Conservation (phyloP, 2,797 vertebrate genomes). For the Neosilurus hyrtlii region DNA sequence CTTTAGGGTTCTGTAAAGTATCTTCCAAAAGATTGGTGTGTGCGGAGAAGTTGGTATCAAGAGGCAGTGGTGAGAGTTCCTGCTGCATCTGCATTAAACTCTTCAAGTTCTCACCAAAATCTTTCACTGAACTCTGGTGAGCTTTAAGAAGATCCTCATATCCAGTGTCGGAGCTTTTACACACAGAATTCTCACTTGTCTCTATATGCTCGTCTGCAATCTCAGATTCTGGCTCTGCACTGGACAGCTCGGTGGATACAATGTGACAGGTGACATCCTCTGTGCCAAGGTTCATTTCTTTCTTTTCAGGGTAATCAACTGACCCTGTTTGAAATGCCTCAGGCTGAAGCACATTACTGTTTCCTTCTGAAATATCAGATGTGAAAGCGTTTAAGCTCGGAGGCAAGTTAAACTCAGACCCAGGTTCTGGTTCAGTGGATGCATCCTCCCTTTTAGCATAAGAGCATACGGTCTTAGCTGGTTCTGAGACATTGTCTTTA, state of each 20-base stretch:
- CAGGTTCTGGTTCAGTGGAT: not conserved
- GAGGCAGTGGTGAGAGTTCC: not conserved
- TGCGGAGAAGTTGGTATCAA: not conserved
- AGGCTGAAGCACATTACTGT: not conserved
- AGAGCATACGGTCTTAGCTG: not conserved
- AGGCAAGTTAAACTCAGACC: not conserved
- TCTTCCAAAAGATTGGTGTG: not conserved
- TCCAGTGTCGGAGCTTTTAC: not conserved
- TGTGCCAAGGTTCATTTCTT: not conserved
- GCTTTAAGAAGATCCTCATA: not conserved
- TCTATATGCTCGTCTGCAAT: constrained; percentile 21
- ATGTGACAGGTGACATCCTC: not conserved
- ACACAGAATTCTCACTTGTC: not conserved
- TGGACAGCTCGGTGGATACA: constrained; percentile 16
- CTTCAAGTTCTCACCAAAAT: not conserved
- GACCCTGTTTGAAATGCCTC: not conserved
- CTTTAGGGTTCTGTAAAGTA: not conserved
- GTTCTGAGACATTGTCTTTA: not conserved
- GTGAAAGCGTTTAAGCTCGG: constrained; percentile 11
- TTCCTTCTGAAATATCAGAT: not conserved
- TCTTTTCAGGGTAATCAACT: constrained; percentile 17
- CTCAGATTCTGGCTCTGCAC: constrained; percentile 15
- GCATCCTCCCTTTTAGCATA: constrained; percentile 14
- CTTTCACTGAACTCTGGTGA: not conserved
- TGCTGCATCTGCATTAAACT: not conserved